Conservation (phyloP, 1,140 invertebrate species). For the Hyposmocoma kahamanoa region DNA sequence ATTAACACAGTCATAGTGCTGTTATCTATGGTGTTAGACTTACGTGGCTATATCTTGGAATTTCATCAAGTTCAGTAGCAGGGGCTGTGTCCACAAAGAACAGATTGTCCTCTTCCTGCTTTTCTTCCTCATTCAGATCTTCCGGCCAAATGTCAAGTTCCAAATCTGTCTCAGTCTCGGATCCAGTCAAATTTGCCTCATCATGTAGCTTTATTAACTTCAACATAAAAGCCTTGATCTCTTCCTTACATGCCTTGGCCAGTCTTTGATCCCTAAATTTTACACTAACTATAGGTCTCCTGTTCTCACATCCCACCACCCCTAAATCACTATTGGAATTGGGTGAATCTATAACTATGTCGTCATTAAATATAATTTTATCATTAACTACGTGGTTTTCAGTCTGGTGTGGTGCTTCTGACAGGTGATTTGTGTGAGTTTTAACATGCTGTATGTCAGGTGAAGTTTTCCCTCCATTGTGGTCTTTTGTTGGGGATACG, state of each 20-base stretch:
- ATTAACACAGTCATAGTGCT: too few species aligned
- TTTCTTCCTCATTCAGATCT: constrained; percentile 32
- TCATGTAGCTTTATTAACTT: constrained; percentile 45
- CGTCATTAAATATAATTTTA: constrained; percentile 44
- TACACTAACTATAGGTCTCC: constrained; percentile 48
- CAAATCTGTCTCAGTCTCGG: constrained; percentile 50
- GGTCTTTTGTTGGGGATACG: constrained; percentile 10
- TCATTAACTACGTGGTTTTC: constrained; percentile 16
- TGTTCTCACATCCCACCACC: constrained; percentile 51
- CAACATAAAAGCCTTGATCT: constrained; percentile 55
- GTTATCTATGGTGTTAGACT: too few species aligned
- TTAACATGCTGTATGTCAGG: neutral
- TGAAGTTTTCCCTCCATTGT: constrained; percentile 59
- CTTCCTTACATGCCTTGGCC: constrained; percentile 44
- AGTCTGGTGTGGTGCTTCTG: neutral
- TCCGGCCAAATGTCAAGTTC: constrained; percentile 64
- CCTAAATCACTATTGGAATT: constrained; percentile 39
- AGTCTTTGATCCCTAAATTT: constrained; percentile 50
- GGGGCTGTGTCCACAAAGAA: constrained; percentile 67
- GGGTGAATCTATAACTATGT: constrained; percentile 46
- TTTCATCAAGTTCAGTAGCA: constrained; percentile 24
- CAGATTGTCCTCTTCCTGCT: constrained; percentile 29
- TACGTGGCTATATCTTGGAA: constrained; percentile 63
- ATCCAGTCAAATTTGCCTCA: constrained; percentile 16
- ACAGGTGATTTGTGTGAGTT: neutral